These are phyloP conservation scores for Papilio protenor DNA, from an alignment of 2,888 invertebrate species.

Conservation along the genomic window DNA sequence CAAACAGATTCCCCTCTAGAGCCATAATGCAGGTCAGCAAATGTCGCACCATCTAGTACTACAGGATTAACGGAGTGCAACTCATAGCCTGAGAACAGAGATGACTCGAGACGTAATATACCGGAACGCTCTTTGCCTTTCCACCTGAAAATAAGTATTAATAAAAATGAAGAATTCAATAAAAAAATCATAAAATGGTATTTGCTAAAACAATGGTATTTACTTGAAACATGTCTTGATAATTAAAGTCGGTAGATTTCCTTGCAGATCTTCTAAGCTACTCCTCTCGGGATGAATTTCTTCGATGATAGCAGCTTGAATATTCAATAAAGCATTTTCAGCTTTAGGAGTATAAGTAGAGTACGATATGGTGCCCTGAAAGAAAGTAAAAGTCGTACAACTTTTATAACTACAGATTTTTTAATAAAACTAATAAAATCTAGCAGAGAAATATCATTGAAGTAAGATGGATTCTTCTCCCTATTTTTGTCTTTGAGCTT, in stretches of 20 bases:
- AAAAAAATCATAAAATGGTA: neutral
- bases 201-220: slow-evolving; percentile 48
- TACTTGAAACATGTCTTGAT: slow-evolving; percentile 87
- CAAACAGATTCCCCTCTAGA: slow-evolving; percentile 85
- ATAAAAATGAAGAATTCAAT: slow-evolving; percentile 1
- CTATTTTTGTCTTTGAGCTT: too few relatives aligned
- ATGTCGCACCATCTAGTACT: slow-evolving; percentile 82
- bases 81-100: slow-evolving; percentile 87
- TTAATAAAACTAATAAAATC: neutral
- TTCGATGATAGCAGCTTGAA: slow-evolving; percentile 86
- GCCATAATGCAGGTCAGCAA: slow-evolving; percentile 85
- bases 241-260: slow-evolving; percentile 86
- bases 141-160: slow-evolving; percentile 73
- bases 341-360: slow-evolving; percentile 85
- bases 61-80: slow-evolving; percentile 83
- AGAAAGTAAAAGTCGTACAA: slow-evolving; percentile 33
- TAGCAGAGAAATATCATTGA: too few relatives aligned
- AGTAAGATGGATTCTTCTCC: too few relatives aligned
- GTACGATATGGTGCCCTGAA: slow-evolving; percentile 85
- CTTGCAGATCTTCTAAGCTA: slow-evolving; percentile 86
- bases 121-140: slow-evolving; percentile 85
- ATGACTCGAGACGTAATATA: slow-evolving; percentile 85
- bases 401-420: neutral
- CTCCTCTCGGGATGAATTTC: slow-evolving; percentile 86
- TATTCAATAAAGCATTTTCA: slow-evolving; percentile 83